Conservation (phyloP, 2,113 vertebrate genomes). For the Cottus gobio region DNA sequence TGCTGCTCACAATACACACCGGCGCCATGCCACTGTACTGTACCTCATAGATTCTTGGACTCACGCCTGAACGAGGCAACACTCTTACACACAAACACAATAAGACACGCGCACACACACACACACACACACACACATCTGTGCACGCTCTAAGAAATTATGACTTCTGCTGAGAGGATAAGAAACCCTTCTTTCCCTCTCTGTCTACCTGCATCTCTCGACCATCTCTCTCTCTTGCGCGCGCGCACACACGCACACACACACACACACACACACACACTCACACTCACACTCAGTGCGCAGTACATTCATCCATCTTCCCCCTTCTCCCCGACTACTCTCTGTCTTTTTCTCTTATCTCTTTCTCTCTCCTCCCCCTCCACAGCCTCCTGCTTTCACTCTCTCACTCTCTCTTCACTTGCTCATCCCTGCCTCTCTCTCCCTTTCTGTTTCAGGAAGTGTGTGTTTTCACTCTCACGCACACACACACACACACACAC, state of each 20-base stretch:
- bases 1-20: constrained; percentile 42
- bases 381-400: constrained; percentile 75
- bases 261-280: constrained; percentile 6
- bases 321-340: constrained; percentile 74
- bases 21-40: constrained; percentile 34
- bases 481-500: constrained; percentile 51
- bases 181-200: constrained; percentile 73
- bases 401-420: constrained; percentile 63
- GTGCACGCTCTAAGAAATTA: constrained; percentile 71
- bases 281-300: constrained; percentile 49
- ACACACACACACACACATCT: constrained; percentile 63
- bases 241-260: constrained; percentile 17
- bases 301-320: constrained; percentile 82
- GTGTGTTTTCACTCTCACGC: constrained; percentile 68
- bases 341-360: constrained; percentile 79
- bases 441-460: constrained; percentile 72
- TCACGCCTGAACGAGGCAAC: constrained; percentile 68
- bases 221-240: constrained; percentile 49
- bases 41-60: constrained; percentile 66
- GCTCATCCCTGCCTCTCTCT: constrained; percentile 68
- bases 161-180: constrained; percentile 74
- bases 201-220: constrained; percentile 72
- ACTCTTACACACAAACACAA: constrained; percentile 63
- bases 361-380: constrained; percentile 71
- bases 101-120: constrained; percentile 40